Conservation (phyloP, 2,113 vertebrate species). For the Onychostruthus taczanowskii region DNA sequence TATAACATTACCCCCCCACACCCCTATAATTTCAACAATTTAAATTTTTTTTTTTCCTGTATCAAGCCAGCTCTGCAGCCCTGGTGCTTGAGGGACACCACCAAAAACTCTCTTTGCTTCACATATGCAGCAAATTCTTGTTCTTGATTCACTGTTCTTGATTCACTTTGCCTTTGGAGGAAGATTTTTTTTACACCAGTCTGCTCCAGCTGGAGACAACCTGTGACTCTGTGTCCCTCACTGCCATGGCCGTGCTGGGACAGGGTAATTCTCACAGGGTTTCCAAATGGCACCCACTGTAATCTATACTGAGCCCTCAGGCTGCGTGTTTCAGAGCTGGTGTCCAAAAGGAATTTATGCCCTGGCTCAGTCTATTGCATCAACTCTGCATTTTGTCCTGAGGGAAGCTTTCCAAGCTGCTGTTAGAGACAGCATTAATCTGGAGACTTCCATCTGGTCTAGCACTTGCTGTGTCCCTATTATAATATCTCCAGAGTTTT, state of each 20-base stretch:
- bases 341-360: background rate
- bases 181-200: background rate
- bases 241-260: background rate
- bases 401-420: background rate
- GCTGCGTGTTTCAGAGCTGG: background rate
- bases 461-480: background rate
- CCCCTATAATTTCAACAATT: background rate
- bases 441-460: background rate
- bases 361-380: background rate
- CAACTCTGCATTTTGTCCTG: background rate
- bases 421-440: background rate
- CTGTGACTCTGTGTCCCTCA: background rate
- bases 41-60: background rate
- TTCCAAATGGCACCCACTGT: background rate
- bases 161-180: background rate
- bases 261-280: background rate
- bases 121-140: background rate
- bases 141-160: no score
- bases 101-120: background rate
- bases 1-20: background rate
- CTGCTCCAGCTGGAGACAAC: background rate
- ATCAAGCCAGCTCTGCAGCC: background rate
- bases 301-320: background rate
- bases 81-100: background rate
- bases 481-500: background rate